phyloP scores from a whole-genome alignment of 35 echinoderm and acorn worm genomes.

The Eucidaris tribuloides region DNA sequence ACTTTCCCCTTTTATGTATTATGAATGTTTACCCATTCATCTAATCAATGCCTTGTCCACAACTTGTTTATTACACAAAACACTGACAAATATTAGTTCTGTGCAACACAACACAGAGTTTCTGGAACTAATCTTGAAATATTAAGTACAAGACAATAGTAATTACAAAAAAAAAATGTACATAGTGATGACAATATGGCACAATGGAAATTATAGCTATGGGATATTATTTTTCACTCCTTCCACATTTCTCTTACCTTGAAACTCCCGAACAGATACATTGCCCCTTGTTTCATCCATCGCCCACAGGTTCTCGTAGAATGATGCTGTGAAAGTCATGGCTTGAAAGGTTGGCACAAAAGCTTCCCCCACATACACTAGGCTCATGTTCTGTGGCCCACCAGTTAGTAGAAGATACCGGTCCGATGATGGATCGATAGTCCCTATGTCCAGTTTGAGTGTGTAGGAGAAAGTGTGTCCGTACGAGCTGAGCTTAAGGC shows the following conservation, averaged over 20 bases:
- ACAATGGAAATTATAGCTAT: too few species aligned
- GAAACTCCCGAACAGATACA: slow-evolving; percentile 60
- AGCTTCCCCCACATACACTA: slow-evolving; percentile 29
- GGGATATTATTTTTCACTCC: too few species aligned
- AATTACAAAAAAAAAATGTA: too few species aligned
- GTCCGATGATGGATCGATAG: not conserved
- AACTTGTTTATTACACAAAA: too few species aligned
- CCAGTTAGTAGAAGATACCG: slow-evolving; percentile 57
- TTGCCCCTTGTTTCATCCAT: slow-evolving; percentile 14
- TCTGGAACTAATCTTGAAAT: too few species aligned
- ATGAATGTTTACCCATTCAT: too few species aligned
- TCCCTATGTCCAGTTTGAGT: slow-evolving; percentile 58
- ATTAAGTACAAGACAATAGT: too few species aligned
- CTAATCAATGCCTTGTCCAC: too few species aligned
- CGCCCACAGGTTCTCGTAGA: slow-evolving; percentile 72
- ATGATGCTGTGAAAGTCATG: slow-evolving; percentile 21
- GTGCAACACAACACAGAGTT: too few species aligned
- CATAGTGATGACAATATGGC: too few species aligned
- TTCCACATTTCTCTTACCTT: slow-evolving; percentile 51
- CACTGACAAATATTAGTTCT: too few species aligned
- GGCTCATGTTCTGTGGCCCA: slow-evolving; percentile 24
- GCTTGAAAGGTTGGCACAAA: slow-evolving; percentile 34
- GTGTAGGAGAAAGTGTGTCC: slow-evolving; percentile 27
- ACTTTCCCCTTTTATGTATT: too few species aligned
- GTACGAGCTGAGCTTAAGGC: slow-evolving; percentile 58